A percentile compares a stretch with the other conserved stretches of the same genome.
Conservation (phyloP, 2,797 vertebrate species). For the Anolis apletophallus region DNA sequence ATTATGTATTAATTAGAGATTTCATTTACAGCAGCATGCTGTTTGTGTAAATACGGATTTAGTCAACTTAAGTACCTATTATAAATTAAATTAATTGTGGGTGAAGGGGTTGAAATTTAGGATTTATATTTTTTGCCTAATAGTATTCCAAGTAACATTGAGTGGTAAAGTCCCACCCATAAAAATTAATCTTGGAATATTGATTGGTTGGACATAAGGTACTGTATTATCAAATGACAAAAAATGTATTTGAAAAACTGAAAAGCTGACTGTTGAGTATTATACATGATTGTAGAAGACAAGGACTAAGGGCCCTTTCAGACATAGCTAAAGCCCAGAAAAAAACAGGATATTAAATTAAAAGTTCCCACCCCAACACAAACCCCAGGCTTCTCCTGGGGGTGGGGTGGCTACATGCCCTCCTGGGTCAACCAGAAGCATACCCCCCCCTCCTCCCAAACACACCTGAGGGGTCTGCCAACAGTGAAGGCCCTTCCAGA, state of each 20-base stretch:
- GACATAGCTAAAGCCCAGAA: no score
- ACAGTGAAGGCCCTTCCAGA: no score
- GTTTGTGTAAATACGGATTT: conserved; percentile 11
- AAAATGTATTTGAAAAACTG: background rate
- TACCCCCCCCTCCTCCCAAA: no score
- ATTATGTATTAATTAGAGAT: conserved; percentile 9
- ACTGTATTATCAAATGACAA: background rate
- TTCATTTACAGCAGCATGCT: background rate
- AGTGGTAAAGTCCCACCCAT: background rate
- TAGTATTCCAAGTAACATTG: background rate
- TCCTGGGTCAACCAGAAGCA: no score
- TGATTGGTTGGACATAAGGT: background rate
- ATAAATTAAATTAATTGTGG: background rate
- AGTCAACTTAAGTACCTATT: background rate
- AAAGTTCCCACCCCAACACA: no score
- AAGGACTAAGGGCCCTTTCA: background rate
- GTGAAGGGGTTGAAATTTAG: background rate
- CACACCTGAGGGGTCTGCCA: no score
- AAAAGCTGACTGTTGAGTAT: background rate
- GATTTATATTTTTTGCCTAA: no score
- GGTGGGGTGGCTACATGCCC: no score
- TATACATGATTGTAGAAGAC: background rate
- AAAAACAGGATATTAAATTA: no score
- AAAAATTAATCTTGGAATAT: background rate
- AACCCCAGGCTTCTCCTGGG: no score